Conservation (phyloP, 2,797 vertebrate genomes). For the Periparus ater region DNA sequence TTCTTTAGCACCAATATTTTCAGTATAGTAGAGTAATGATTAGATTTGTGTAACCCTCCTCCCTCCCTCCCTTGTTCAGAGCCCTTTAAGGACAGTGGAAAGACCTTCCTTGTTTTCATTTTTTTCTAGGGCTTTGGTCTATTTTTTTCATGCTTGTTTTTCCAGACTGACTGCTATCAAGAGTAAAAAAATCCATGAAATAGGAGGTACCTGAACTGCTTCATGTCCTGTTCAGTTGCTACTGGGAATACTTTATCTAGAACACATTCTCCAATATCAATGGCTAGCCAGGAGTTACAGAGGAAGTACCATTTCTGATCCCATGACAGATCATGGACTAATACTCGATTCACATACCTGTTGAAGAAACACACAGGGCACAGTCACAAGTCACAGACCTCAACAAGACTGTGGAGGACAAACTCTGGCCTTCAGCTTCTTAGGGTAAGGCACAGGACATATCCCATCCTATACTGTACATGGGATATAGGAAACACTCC, state of each 20-base stretch:
- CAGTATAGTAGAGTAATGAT: background rate
- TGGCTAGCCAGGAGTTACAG: slow-evolving; percentile 92
- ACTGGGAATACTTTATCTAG: slow-evolving; percentile 89
- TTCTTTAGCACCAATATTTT: background rate
- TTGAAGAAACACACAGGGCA: background rate
- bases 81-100: background rate
- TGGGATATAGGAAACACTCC: background rate
- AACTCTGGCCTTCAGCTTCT: background rate
- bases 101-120: background rate
- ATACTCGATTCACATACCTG: slow-evolving; percentile 92
- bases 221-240: slow-evolving; percentile 90
- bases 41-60: background rate
- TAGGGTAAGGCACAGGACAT: background rate
- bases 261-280: slow-evolving; percentile 88
- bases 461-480: background rate
- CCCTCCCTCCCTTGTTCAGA: background rate
- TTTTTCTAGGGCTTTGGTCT: background rate
- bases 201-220: slow-evolving; percentile 86
- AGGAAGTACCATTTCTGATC: slow-evolving; percentile 92
- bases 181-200: background rate
- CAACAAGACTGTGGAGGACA: background rate
- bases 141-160: background rate
- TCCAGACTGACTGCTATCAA: background rate
- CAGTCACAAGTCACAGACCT: background rate
- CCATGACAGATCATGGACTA: slow-evolving; percentile 86